Evolutionary conservation across 2,113 vertebrate species (phyloP).

Genomic region (Trematomus loennbergii): DNA sequence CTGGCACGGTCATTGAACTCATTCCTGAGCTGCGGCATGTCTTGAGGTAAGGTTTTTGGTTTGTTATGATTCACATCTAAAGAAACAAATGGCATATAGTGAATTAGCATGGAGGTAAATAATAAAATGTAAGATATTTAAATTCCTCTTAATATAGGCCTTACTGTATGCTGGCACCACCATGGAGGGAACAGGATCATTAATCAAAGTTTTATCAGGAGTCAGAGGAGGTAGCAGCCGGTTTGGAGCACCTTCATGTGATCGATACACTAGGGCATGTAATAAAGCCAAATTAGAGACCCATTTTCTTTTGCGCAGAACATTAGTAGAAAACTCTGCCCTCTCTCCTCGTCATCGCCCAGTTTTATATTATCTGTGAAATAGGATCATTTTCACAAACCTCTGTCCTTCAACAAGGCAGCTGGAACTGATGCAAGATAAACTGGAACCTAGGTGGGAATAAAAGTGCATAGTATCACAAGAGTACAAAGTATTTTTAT

Average conservation of each 20-base stretch:
- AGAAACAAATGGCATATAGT: slow-evolving; percentile 17
- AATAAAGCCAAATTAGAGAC: slow-evolving; percentile 10
- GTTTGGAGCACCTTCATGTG: slow-evolving; percentile 17
- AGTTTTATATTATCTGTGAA: neutral
- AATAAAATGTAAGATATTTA: neutral
- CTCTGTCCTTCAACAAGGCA: slow-evolving; percentile 54
- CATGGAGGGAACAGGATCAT: neutral
- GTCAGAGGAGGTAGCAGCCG: slow-evolving; percentile 43
- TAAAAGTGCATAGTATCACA: slow-evolving; percentile 2
- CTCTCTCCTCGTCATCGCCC: neutral
- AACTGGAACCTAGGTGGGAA: slow-evolving; percentile 55
- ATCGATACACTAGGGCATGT: slow-evolving; percentile 2
- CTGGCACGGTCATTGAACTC: slow-evolving; percentile 68
- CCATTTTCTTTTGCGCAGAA: neutral
- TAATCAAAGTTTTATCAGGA: slow-evolving; percentile 3
- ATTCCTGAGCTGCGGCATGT: slow-evolving; percentile 66
- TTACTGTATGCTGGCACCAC: slow-evolving; percentile 18
- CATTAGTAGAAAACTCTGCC: neutral
- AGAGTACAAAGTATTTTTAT: neutral
- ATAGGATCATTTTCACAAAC: slow-evolving; percentile 47
- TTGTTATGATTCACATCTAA: slow-evolving; percentile 21
- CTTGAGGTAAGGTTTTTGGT: slow-evolving; percentile 39
- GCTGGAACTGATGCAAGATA: slow-evolving; percentile 49
- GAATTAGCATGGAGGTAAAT: neutral
- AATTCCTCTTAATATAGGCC: neutral